Conservation (phyloP, 2,113 vertebrate genomes). For the Oryzias melastigma region DNA sequence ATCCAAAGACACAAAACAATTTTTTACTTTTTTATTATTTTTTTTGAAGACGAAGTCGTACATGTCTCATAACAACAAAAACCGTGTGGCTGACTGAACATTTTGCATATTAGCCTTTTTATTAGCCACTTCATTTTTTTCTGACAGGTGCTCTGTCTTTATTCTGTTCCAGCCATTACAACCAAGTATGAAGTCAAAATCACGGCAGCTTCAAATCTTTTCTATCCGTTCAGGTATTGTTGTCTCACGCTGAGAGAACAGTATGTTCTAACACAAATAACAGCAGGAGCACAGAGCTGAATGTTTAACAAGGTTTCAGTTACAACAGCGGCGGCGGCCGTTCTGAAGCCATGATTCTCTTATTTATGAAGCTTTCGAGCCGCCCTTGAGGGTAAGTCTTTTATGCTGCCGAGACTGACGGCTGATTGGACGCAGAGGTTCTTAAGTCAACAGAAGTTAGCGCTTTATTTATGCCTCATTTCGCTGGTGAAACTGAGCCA, state of each 20-base stretch:
- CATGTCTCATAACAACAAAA: too few species aligned
- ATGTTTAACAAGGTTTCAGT: slow-evolving; percentile 27
- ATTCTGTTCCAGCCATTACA: too few species aligned
- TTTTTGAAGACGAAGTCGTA: too few species aligned
- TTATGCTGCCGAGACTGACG: slow-evolving; percentile 33
- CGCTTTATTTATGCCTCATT: slow-evolving; percentile 59
- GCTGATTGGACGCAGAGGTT: slow-evolving; percentile 46
- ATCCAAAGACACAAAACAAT: too few species aligned
- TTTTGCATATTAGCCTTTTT: too few species aligned
- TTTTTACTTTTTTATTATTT: too few species aligned
- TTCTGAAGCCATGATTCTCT: slow-evolving; percentile 33
- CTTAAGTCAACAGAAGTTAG: slow-evolving; percentile 32
- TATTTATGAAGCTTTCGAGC: slow-evolving; percentile 56
- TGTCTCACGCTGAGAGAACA: slow-evolving; percentile 5
- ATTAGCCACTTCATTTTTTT: too few species aligned
- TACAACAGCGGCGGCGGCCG: slow-evolving; percentile 2
- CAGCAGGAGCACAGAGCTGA: slow-evolving; percentile 1
- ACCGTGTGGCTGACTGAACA: too few species aligned
- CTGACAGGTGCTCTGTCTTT: too few species aligned
- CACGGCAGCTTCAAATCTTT: too few species aligned
- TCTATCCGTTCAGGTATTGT: background rate
- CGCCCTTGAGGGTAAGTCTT: slow-evolving; percentile 18
- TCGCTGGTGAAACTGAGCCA: slow-evolving; percentile 18
- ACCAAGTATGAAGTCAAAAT: too few species aligned
- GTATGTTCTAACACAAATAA: slow-evolving; percentile 25